phyloP scores from a whole-genome alignment of 2,888 invertebrate genomes.

The Heliconius sara region DNA sequence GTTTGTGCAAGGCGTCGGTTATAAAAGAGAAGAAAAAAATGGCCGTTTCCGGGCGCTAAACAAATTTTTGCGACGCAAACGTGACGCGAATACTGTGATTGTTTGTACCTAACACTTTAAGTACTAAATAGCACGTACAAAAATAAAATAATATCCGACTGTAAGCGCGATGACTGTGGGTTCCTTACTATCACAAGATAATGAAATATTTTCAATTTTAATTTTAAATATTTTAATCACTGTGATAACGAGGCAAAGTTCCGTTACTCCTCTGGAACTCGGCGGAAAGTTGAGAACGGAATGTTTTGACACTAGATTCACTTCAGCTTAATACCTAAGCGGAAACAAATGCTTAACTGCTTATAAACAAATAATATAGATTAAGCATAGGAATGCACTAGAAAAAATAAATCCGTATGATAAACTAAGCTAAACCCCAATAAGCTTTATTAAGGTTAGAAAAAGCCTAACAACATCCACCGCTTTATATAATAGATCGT shows the following conservation, averaged over 20 bases:
- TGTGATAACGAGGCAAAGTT: neutral
- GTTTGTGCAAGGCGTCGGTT: conserved; percentile 55
- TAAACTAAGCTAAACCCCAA: neutral
- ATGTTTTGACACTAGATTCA: neutral
- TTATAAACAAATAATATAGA: neutral
- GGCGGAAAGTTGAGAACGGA: neutral
- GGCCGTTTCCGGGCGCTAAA: conserved; percentile 67
- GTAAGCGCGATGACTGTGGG: neutral
- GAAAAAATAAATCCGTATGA: conserved; percentile 2
- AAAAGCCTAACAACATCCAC: conserved; percentile 3
- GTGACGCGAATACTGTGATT: conserved; percentile 57
- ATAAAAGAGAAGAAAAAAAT: conserved; percentile 55
- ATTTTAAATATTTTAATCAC: neutral
- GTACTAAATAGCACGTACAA: conserved; percentile 26
- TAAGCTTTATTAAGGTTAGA: conserved; percentile 5
- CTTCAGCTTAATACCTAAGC: neutral
- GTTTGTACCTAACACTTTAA: conserved; percentile 46
- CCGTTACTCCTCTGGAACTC: neutral
- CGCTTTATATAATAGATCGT: conserved; percentile 3
- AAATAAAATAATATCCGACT: neutral
- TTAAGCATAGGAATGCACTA: neutral
- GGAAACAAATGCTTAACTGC: neutral
- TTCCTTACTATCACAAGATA: neutral
- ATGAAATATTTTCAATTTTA: neutral
- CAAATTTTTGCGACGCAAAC: conserved; percentile 62